Conservation (phyloP, 2,797 vertebrate species). For the Rousettus madagascariensis region DNA sequence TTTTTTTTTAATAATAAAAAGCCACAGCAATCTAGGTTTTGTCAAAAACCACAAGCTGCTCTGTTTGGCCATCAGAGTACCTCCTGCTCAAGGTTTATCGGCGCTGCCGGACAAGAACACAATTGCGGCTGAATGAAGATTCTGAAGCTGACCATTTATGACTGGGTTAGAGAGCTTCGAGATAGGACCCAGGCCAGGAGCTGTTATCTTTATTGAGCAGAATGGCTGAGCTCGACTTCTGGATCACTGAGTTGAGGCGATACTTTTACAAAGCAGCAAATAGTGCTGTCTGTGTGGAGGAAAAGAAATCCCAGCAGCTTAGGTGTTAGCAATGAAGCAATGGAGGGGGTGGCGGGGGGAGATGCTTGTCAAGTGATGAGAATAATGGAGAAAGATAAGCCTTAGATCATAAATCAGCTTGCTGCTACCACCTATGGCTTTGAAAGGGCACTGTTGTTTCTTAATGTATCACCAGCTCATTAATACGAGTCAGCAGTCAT, state of each 20-base stretch:
- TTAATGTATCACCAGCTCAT: slow-evolving; percentile 57
- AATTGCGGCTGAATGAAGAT: slow-evolving; percentile 32
- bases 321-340: neutral
- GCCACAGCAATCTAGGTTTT: neutral
- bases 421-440: slow-evolving; percentile 20
- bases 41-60: slow-evolving; percentile 47
- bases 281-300: neutral
- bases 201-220: slow-evolving; percentile 59
- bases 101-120: neutral
- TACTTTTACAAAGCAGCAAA: slow-evolving; percentile 55
- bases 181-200: neutral
- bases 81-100: slow-evolving; percentile 46
- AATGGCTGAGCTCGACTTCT: slow-evolving; percentile 63
- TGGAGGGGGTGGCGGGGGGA: neutral
- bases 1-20: neutral
- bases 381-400: slow-evolving; percentile 42
- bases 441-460: slow-evolving; percentile 31
- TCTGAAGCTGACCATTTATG: neutral
- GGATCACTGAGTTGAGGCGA: neutral
- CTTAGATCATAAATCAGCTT: slow-evolving; percentile 67
- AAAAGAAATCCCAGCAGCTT: neutral
- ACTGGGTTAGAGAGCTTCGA: slow-evolving; percentile 43
- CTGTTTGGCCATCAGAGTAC: slow-evolving; percentile 36
- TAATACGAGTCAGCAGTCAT: slow-evolving; percentile 51
- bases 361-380: slow-evolving; percentile 12